phyloP scores from a whole-genome alignment of 2,113 vertebrate genomes.

The Ailuropoda melanoleuca region DNA sequence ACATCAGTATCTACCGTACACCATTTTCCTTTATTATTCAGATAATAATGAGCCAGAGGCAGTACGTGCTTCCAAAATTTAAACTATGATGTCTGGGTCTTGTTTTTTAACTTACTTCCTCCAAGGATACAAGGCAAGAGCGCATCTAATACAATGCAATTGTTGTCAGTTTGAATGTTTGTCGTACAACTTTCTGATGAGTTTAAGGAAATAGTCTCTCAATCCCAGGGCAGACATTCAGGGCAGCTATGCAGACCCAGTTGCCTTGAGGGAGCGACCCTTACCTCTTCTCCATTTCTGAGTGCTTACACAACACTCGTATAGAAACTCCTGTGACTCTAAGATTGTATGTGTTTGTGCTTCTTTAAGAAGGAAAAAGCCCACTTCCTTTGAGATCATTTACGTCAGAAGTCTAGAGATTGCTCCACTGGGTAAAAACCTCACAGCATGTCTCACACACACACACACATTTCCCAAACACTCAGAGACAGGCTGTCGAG shows the following conservation, averaged over 20 bases:
- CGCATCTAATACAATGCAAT: neutral
- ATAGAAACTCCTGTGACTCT: neutral
- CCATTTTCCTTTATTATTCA: neutral
- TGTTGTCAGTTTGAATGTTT: neutral
- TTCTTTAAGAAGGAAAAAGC: neutral
- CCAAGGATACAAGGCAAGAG: neutral
- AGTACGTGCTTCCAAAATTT: neutral
- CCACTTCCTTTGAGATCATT: neutral
- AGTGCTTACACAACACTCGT: neutral
- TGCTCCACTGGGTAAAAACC: neutral
- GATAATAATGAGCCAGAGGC: neutral
- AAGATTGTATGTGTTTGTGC: neutral
- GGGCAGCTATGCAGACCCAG: neutral
- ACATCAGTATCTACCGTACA: neutral
- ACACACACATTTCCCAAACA: neutral
- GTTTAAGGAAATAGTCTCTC: neutral
- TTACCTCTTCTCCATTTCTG: neutral
- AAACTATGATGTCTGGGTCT: neutral
- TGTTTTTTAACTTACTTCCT: neutral
- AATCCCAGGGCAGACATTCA: neutral
- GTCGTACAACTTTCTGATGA: neutral
- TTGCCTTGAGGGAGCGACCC: neutral
- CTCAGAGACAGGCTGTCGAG: neutral
- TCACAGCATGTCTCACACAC: neutral
- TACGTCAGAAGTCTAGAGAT: slow-evolving; percentile 6